Percentiles rank a stretch among this genome's conserved stretches.
Evolutionary conservation across 2,888 invertebrate species (phyloP).

Genomic region (Eurois occulta): DNA sequence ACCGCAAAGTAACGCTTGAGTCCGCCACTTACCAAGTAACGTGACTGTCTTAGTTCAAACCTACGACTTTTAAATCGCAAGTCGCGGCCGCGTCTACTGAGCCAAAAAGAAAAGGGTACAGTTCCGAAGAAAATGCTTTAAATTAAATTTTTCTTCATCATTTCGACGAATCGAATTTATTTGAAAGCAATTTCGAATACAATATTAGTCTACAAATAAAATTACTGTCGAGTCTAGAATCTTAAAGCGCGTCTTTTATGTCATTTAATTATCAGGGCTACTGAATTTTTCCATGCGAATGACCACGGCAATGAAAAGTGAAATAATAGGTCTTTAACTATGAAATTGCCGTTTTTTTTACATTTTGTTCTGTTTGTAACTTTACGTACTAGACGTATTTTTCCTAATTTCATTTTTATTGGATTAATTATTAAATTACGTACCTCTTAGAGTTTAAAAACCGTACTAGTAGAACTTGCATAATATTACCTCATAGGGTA

Average conservation of each 20-base stretch:
- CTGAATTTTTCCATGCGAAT: not conserved
- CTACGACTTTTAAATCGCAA: not conserved
- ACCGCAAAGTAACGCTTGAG: no score
- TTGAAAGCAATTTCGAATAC: not conserved
- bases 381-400: no score
- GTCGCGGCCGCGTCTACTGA: not conserved
- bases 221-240: not conserved
- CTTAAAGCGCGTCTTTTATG: not conserved
- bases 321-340: no score
- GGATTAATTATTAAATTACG: no score
- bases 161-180: conserved; percentile 6
- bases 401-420: no score
- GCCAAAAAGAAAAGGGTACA: conserved; percentile 9
- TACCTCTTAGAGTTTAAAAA: no score
- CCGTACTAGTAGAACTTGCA: no score
- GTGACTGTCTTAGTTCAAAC: not conserved
- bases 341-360: no score
- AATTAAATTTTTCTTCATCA: conserved; percentile 20
- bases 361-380: no score
- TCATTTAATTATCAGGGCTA: not conserved
- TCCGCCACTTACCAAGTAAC: not conserved
- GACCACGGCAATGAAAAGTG: not conserved
- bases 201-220: conserved; percentile 22
- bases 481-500: no score
- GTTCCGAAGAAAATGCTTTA: conserved; percentile 4